Evolutionary conservation across 2,888 invertebrate species (phyloP).

Genomic region (Hirtodrosophila duncani): DNA sequence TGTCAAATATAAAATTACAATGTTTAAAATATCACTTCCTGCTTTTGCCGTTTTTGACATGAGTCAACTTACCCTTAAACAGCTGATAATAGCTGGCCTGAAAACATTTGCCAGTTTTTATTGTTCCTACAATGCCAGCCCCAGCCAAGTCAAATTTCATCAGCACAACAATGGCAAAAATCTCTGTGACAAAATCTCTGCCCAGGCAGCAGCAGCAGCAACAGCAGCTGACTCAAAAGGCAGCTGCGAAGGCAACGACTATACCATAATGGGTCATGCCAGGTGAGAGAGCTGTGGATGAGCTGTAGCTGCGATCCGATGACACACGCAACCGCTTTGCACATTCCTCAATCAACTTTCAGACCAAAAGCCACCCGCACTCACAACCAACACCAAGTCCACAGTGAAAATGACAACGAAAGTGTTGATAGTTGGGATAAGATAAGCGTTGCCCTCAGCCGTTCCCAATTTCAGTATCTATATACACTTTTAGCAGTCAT

Average conservation of each 20-base stretch:
- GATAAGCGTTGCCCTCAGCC: constrained; percentile 29
- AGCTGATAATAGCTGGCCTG: constrained; percentile 33
- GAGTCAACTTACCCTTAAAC: constrained; percentile 15
- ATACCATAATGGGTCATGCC: constrained; percentile 29
- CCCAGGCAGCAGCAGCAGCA: constrained; percentile 30
- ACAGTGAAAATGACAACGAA: constrained; percentile 27
- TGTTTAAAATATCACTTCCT: too few relatives aligned
- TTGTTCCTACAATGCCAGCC: constrained; percentile 26
- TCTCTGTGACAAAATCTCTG: constrained; percentile 18
- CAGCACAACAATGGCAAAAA: constrained; percentile 34
- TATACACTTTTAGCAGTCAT: too few relatives aligned
- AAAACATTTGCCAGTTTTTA: constrained; percentile 24
- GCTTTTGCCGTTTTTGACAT: too few relatives aligned
- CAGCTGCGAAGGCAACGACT: too few relatives aligned
- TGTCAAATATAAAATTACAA: too few relatives aligned
- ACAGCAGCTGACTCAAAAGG: constrained; percentile 42
- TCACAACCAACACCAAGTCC: neutral
- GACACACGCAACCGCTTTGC: constrained; percentile 30
- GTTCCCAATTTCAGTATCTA: constrained; percentile 25
- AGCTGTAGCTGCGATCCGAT: constrained; percentile 9
- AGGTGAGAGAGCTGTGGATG: constrained; percentile 15
- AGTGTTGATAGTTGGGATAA: constrained; percentile 57
- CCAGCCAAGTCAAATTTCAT: constrained; percentile 28
- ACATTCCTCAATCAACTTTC: constrained; percentile 40
- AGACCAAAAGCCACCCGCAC: constrained; percentile 42